Conservation (phyloP, 2,888 invertebrate genomes). For the Augochlorella aurata region DNA sequence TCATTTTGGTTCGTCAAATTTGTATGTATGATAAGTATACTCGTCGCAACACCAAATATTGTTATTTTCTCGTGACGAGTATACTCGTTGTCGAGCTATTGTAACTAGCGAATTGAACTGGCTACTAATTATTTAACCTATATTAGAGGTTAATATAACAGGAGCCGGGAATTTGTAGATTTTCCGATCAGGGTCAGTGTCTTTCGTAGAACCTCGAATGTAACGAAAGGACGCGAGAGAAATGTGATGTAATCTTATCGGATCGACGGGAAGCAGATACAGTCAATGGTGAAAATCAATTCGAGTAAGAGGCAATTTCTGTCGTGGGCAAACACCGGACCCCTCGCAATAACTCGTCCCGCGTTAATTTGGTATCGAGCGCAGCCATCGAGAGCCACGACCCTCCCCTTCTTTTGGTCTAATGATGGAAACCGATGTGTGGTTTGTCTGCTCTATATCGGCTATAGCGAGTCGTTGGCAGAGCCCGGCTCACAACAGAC, state of each 20-base stretch:
- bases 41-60: too few species aligned
- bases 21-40: too few species aligned
- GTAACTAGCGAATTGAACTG: too few species aligned
- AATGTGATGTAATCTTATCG: slow-evolving; percentile 27
- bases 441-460: neutral
- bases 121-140: too few species aligned
- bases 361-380: slow-evolving; percentile 13
- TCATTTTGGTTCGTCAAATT: too few species aligned
- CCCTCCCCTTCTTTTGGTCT: neutral
- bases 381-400: neutral
- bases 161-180: neutral
- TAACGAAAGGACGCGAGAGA: neutral
- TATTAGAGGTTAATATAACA: too few species aligned
- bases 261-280: slow-evolving; percentile 1
- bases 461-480: neutral
- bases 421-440: slow-evolving; percentile 8
- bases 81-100: too few species aligned
- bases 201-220: neutral
- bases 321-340: slow-evolving; percentile 11
- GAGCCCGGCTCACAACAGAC: neutral
- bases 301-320: slow-evolving; percentile 33
- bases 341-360: slow-evolving; percentile 20
- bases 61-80: too few species aligned
- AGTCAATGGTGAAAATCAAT: slow-evolving; percentile 36
- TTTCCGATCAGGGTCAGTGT: neutral